phyloP scores from a whole-genome alignment of 2,797 vertebrate genomes.

The Fundulus diaphanus region DNA sequence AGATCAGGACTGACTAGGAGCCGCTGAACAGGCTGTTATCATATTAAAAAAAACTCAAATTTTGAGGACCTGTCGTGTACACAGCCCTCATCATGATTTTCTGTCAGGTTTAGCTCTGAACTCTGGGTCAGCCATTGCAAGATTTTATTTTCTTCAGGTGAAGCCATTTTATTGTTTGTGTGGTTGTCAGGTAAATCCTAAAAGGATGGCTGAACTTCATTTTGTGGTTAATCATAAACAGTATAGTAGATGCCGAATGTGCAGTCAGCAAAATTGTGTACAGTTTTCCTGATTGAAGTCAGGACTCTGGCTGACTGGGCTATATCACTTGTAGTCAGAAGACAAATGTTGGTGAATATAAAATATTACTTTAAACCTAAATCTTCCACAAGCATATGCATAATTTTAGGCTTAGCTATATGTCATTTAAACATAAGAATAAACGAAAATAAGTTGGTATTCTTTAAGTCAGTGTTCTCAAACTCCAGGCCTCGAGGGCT shows the following conservation, averaged over 20 bases:
- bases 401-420: not conserved
- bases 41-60: not conserved
- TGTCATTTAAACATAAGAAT: not conserved
- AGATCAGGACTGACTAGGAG: too few species aligned
- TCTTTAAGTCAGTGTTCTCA: too few species aligned
- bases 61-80: not conserved
- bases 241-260: not conserved
- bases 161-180: too few species aligned
- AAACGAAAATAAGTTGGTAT: not conserved
- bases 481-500: too few species aligned
- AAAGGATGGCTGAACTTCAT: not conserved
- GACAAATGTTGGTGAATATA: not conserved
- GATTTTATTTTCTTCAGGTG: too few species aligned
- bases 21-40: too few species aligned
- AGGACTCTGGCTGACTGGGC: not conserved
- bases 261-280: not conserved
- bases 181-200: too few species aligned
- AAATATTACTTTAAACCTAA: not conserved
- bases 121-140: too few species aligned
- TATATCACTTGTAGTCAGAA: too few species aligned
- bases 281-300: not conserved
- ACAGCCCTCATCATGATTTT: not conserved
- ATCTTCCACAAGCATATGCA: not conserved
- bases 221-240: not conserved
- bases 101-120: too few species aligned